Percentiles rank a stretch among this genome's conserved stretches.
phyloP scores from a whole-genome alignment of 1,140 invertebrate species.

The Cepaea nemoralis region DNA sequence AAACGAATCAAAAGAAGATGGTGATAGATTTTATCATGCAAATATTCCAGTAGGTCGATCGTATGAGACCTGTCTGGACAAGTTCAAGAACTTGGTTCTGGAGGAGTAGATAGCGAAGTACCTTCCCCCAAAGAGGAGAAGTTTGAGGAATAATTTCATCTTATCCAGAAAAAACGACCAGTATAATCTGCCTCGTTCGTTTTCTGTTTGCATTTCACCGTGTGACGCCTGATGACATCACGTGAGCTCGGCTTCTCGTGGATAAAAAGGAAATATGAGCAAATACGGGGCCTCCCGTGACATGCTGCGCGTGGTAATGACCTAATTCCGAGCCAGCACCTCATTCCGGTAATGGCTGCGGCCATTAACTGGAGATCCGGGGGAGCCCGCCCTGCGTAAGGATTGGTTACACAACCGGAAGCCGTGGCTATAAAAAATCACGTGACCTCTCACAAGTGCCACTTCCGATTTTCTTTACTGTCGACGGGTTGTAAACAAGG shows the following conservation, averaged over 20 bases:
- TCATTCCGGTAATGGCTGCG: conserved; percentile 2
- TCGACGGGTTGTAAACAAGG: not conserved
- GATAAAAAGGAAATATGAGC: not conserved
- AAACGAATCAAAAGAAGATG: no score
- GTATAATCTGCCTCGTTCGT: not conserved
- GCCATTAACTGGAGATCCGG: conserved; percentile 6
- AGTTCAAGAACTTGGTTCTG: no score
- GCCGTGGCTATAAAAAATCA: not conserved
- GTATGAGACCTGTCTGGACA: no score
- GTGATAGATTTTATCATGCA: no score
- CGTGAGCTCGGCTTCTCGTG: not conserved
- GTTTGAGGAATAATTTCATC: no score
- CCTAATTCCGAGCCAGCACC: conserved; percentile 1
- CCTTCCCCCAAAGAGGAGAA: no score
- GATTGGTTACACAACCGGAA: conserved; percentile 15
- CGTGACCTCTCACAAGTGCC: conserved; percentile 5
- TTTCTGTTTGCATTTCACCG: not conserved
- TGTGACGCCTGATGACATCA: not conserved
- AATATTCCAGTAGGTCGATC: no score
- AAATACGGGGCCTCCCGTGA: not conserved
- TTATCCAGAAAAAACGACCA: not conserved
- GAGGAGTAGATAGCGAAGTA: no score
- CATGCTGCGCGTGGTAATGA: conserved; percentile 7
- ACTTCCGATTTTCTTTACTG: not conserved
- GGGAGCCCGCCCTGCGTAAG: not conserved